Conservation (phyloP, 2,888 invertebrate genomes). For the Chrysolina americana region DNA sequence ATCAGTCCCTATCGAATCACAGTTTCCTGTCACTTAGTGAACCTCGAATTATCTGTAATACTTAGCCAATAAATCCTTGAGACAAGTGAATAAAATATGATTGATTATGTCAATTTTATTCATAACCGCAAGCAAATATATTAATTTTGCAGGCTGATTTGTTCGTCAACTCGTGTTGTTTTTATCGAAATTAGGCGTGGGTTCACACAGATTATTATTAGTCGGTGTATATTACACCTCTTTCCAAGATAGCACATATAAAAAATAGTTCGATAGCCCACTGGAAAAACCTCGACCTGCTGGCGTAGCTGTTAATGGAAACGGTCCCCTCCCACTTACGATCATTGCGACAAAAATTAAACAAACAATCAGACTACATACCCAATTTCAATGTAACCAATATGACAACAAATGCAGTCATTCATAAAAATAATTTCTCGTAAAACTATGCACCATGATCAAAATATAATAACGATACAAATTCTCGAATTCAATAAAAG, state of each 20-base stretch:
- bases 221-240: not conserved
- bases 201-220: not conserved
- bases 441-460: no score
- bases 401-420: no score
- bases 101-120: not conserved
- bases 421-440: no score
- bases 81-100: not conserved
- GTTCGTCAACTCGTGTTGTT: not conserved
- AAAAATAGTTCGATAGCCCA: not conserved
- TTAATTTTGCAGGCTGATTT: not conserved
- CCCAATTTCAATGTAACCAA: not conserved
- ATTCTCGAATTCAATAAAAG: no score
- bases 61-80: not conserved
- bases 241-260: not conserved
- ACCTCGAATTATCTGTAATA: no score
- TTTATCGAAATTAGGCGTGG: not conserved
- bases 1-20: no score
- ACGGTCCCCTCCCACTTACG: constrained; percentile 3
- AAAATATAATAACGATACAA: no score
- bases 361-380: not conserved
- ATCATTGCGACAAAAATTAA: not conserved
- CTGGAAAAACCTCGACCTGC: constrained; percentile 4
- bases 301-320: not conserved
- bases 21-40: no score
- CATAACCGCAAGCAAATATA: not conserved